Evolutionary conservation across 2,797 vertebrate genomes (phyloP), one percentile per base, ranked within the genome.

Genomic region (Dipus sagitta): DNA sequence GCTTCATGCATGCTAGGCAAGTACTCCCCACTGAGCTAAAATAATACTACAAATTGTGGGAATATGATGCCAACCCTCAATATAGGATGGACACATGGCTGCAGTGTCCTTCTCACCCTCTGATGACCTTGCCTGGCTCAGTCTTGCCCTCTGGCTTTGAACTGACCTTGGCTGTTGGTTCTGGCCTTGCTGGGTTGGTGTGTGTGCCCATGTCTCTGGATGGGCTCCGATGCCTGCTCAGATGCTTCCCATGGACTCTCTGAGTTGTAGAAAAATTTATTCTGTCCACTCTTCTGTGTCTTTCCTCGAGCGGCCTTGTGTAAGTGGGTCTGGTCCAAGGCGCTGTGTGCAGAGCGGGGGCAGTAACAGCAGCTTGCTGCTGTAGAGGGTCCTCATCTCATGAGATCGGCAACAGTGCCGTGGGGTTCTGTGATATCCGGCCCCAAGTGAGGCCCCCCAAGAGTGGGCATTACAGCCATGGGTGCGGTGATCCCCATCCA

Each of bases 401-500:
- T 14, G 54, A 21, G 26, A 1, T 75, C 18, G 11, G 3, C 17
- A 52, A 2, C 15, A 7, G 30, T 2, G 9, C 2, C 23, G 7
- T 0, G 20, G 38, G n/a, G 26, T 14, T 30, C 38, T 67, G 1
- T 1, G 8, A 5, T 28, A 21, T 14, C 70, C 26, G 23, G 10
- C 0, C 5, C 26, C n/a, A 20, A 2, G 8, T 20, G 8, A 26
- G 23, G 8, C 13, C 9, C n/a, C 15, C 11, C 30, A 0, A 0
- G 6, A 24, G 3, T 42, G 54, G 32, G 5, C 2, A 32, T 3
- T 32, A 11, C 8, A 7, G 20, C 84, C 3, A 6, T 21, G 17
- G n/a, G 18, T 2, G 0, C 0, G 7, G 3, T 11, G 1, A 12
- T 23, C 15, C 52, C 18, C 7, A 0, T 11, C 58, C 67, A 9